phyloP scores from a whole-genome alignment of 2,113 vertebrate genomes.

The Rhea pennata region DNA sequence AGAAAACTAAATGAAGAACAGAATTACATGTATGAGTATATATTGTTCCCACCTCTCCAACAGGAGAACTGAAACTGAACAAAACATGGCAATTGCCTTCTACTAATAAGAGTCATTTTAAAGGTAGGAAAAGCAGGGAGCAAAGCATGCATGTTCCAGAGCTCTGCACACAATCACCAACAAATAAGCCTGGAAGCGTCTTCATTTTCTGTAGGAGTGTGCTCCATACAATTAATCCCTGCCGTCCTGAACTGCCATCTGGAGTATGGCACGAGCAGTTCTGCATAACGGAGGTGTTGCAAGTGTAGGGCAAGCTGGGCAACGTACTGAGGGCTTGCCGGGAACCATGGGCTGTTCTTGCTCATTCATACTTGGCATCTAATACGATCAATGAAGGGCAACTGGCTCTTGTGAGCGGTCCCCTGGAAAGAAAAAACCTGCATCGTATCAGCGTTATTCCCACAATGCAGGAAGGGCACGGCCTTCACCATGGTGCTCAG shows the following conservation, averaged over 20 bases:
- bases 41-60: background rate
- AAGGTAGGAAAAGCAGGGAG: background rate
- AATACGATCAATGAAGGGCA: background rate
- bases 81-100: accelerated
- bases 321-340: background rate
- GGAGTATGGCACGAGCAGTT: background rate
- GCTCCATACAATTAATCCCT: slow-evolving; percentile 21
- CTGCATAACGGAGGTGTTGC: slow-evolving; percentile 5
- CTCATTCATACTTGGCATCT: slow-evolving; percentile 27
- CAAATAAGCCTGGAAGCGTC: background rate
- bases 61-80: background rate
- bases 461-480: accelerated
- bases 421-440: background rate
- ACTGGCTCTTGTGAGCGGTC: background rate
- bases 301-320: background rate
- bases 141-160: background rate
- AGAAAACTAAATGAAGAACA: background rate
- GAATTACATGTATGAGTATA: background rate
- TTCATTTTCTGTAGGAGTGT: background rate
- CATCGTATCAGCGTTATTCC: accelerated
- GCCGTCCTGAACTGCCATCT: slow-evolving; percentile 30
- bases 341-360: background rate
- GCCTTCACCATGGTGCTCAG: background rate
- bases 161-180: background rate
- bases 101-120: background rate